These are phyloP conservation scores for Sternotherus odoratus DNA, from an alignment of 2,797 vertebrate species.

Conservation along the genomic window DNA sequence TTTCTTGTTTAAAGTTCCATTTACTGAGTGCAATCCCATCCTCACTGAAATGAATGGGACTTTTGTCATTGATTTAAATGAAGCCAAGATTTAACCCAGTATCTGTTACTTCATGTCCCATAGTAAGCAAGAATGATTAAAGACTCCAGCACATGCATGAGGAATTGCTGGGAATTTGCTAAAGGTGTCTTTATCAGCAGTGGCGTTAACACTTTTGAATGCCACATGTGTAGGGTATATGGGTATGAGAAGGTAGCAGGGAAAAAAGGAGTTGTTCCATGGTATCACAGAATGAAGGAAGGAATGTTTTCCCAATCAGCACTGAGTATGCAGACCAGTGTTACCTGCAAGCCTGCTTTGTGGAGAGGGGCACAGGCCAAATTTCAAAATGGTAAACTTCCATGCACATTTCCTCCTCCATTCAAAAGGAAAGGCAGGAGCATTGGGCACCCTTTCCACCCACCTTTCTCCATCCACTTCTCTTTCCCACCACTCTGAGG, in stretches of 20 bases:
- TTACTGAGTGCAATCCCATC: not conserved
- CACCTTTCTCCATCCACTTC: fast-evolving
- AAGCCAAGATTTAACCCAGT: not conserved
- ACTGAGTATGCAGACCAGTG: not conserved
- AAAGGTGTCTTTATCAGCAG: not conserved
- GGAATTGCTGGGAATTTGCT: not conserved
- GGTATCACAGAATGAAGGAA: not conserved
- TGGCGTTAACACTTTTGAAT: not conserved
- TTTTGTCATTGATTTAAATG: not conserved
- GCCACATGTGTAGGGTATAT: not conserved
- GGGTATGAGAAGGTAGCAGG: not conserved
- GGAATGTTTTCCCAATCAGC: not conserved
- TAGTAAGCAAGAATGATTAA: not conserved
- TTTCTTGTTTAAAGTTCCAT: not conserved
- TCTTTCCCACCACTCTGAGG: not conserved
- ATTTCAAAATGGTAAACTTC: fast-evolving
- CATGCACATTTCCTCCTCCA: not conserved
- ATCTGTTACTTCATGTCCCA: not conserved
- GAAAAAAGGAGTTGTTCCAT: not conserved
- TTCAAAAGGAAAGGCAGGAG: not conserved
- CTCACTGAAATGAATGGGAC: fast-evolving
- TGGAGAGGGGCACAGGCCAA: not conserved
- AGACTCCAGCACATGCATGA: fast-evolving
- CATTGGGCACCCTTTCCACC: not conserved
- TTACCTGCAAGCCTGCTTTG: not conserved